Percentiles rank a stretch among this genome's conserved stretches.
These are phyloP conservation scores for Eristalinus sepulchralis DNA, from an alignment of 2,888 invertebrate genomes.

Conservation along the genomic window DNA sequence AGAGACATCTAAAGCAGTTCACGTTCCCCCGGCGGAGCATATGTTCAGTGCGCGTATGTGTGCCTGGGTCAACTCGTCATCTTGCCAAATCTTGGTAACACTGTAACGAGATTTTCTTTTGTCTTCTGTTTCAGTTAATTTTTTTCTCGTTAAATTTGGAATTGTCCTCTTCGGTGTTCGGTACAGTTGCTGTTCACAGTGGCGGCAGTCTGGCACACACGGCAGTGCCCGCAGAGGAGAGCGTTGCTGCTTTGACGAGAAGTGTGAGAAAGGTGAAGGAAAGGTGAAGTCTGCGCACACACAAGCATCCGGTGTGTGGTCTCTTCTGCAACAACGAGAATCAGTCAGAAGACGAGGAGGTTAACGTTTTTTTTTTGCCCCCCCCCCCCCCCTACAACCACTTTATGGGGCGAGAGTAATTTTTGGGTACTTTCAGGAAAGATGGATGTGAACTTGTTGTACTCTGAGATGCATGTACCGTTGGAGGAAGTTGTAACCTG, in stretches of 20 bases:
- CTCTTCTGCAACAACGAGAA: conserved; percentile 25
- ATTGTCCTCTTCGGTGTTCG: conserved; percentile 29
- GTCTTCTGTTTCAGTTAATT: background rate
- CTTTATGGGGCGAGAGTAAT: background rate
- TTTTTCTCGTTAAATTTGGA: conserved; percentile 46
- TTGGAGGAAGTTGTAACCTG: background rate
- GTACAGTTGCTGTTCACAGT: conserved; percentile 29
- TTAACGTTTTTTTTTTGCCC: background rate
- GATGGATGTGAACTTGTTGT: background rate
- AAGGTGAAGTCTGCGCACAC: conserved; percentile 42
- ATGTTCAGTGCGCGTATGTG: background rate
- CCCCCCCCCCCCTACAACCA: too few species aligned
- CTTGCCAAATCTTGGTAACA: conserved; percentile 63
- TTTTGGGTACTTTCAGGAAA: background rate
- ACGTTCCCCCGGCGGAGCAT: conserved; percentile 10
- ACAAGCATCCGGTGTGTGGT: conserved; percentile 67
- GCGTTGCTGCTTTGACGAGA: background rate
- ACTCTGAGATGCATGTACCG: background rate
- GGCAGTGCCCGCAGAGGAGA: conserved; percentile 10
- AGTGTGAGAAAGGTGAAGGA: conserved; percentile 69
- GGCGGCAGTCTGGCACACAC: conserved; percentile 20
- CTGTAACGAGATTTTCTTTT: conserved; percentile 41
- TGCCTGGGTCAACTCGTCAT: conserved; percentile 41
- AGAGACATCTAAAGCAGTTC: conserved; percentile 40
- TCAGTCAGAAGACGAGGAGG: background rate